These are phyloP conservation scores for Polydrusus cervinus DNA, from an alignment of 2,888 invertebrate species.

Conservation along the genomic window DNA sequence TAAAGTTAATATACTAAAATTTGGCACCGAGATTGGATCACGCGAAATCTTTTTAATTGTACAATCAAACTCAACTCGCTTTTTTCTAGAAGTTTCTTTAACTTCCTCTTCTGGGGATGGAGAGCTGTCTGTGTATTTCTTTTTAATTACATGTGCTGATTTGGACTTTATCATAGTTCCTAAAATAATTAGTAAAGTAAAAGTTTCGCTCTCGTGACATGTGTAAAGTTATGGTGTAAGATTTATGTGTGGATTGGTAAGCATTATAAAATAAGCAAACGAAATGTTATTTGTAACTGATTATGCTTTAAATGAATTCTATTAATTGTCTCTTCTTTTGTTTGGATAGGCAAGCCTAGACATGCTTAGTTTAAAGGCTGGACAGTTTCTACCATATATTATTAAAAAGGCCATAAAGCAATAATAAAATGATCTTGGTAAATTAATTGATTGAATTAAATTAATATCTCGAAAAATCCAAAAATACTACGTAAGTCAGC, in stretches of 20 bases:
- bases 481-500: not conserved
- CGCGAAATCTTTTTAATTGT: constrained; percentile 72
- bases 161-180: constrained; percentile 74
- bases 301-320: not conserved
- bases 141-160: constrained; percentile 76
- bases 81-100: constrained; percentile 60
- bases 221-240: not conserved
- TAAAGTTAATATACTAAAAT: constrained; percentile 77
- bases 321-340: not conserved
- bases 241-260: not conserved
- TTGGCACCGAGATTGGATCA: constrained; percentile 84
- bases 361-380: constrained; percentile 6
- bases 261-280: constrained; percentile 8
- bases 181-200: constrained; percentile 50
- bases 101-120: constrained; percentile 66
- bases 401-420: constrained; percentile 6
- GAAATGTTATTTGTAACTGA: not conserved
- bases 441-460: not conserved
- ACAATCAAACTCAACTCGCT: constrained; percentile 68
- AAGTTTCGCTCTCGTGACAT: not conserved
- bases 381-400: not conserved
- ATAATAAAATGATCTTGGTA: not conserved
- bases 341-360: not conserved
- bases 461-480: not conserved
- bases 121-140: constrained; percentile 67